These are phyloP conservation scores for Willisornis vidua DNA, from an alignment of 2,113 vertebrate species.

Conservation along the genomic window DNA sequence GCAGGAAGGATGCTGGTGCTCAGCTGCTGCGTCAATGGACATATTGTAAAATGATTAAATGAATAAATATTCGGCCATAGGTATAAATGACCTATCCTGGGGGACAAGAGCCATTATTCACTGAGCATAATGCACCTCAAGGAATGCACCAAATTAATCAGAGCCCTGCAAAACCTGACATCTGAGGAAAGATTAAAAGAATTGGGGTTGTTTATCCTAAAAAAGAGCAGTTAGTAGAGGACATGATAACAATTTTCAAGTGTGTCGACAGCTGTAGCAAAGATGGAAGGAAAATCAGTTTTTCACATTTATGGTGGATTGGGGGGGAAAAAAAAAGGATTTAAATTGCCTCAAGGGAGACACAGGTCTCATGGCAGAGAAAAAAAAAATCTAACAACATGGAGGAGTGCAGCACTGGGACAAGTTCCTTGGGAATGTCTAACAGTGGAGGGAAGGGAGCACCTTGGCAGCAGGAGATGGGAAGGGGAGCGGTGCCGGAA, in stretches of 20 bases:
- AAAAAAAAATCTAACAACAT: not conserved
- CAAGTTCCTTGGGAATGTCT: not conserved
- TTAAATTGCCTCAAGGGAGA: not conserved
- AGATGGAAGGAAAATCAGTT: not conserved
- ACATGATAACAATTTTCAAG: not conserved
- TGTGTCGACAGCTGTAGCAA: not conserved
- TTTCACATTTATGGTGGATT: not conserved
- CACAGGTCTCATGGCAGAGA: rapidly evolving
- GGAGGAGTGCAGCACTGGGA: not conserved
- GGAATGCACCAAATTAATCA: slow-evolving; percentile 63
- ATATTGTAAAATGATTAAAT: slow-evolving; percentile 52
- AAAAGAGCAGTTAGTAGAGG: not conserved
- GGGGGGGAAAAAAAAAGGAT: not conserved
- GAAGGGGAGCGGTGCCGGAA: not conserved
- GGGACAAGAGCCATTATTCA: slow-evolving; percentile 71
- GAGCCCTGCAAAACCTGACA: slow-evolving; percentile 58
- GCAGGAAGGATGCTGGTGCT: not conserved
- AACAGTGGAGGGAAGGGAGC: not conserved
- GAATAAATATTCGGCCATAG: slow-evolving; percentile 45
- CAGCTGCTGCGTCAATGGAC: not conserved
- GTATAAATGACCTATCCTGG: slow-evolving; percentile 61
- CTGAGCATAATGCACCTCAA: slow-evolving; percentile 41
- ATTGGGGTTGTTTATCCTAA: slow-evolving; percentile 48
- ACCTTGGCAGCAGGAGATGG: not conserved
- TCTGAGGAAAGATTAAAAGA: slow-evolving; percentile 60